Conservation (phyloP, 2,797 vertebrate species). For the Threskiornis aethiopicus region DNA sequence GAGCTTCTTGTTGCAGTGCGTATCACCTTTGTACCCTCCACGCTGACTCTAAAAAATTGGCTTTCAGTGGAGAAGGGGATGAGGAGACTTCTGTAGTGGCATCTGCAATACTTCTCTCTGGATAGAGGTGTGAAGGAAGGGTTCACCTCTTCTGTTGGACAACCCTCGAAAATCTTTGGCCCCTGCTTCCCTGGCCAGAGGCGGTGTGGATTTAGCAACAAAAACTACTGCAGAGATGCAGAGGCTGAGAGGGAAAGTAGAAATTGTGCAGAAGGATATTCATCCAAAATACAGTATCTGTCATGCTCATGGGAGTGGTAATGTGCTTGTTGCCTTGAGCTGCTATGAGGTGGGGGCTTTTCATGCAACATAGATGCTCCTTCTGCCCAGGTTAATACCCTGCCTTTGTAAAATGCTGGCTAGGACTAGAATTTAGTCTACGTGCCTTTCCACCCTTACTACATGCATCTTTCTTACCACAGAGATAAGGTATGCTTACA, state of each 20-base stretch:
- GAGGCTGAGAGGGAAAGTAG: neutral
- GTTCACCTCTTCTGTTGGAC: neutral
- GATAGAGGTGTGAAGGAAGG: neutral
- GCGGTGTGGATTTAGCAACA: neutral
- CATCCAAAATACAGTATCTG: neutral
- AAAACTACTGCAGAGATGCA: neutral
- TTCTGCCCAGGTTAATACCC: neutral
- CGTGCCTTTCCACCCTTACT: neutral
- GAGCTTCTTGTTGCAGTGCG: neutral
- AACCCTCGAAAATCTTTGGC: neutral
- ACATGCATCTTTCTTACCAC: neutral
- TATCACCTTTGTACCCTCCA: neutral
- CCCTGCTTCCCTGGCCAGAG: neutral
- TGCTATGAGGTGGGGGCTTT: neutral
- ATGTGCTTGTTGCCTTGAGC: neutral
- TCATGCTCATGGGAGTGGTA: neutral
- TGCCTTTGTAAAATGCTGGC: neutral
- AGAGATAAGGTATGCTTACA: neutral
- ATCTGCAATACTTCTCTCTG: neutral
- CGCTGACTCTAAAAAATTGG: neutral
- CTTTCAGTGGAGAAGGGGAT: neutral
- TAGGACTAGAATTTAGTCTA: neutral
- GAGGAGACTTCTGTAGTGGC: neutral
- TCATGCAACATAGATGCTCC: neutral
- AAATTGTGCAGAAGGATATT: neutral